Evolutionary conservation across 2,888 invertebrate species (phyloP).

Genomic region (Plagiodera versicolora): DNA sequence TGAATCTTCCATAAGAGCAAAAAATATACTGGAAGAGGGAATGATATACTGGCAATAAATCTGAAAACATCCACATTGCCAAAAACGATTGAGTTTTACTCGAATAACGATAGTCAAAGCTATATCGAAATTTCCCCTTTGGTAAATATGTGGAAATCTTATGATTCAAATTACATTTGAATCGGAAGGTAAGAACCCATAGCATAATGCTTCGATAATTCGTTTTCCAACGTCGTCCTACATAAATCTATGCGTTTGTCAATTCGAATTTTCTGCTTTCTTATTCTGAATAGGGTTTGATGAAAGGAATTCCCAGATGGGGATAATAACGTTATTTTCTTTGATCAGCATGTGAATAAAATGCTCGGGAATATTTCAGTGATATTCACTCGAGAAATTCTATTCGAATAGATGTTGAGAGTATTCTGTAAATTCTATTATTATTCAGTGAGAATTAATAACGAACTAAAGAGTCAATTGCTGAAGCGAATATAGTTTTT

Average conservation of each 20-base stretch:
- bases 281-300: constrained; percentile 8
- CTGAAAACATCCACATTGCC: not conserved
- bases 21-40: too few species aligned
- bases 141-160: constrained; percentile 7
- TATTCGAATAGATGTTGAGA: not conserved
- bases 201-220: constrained; percentile 4
- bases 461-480: too few species aligned
- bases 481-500: too few species aligned
- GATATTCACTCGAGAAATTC: not conserved
- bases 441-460: too few species aligned
- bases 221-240: constrained; percentile 1
- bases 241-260: constrained; percentile 5
- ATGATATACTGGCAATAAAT: too few species aligned
- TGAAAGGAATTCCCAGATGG: not conserved
- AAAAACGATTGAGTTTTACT: not conserved
- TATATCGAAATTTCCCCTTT: constrained; percentile 1
- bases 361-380: not conserved
- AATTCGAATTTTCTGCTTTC: constrained; percentile 11
- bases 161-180: constrained; percentile 2
- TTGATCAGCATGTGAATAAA: constrained; percentile 2
- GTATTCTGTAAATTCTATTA: not conserved
- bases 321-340: constrained; percentile 11
- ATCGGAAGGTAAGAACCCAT: constrained; percentile 9
- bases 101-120: constrained; percentile 1
- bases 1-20: too few species aligned